Evolutionary conservation across 1,140 invertebrate species (phyloP).

Genomic region (Anoplophora glabripennis): DNA sequence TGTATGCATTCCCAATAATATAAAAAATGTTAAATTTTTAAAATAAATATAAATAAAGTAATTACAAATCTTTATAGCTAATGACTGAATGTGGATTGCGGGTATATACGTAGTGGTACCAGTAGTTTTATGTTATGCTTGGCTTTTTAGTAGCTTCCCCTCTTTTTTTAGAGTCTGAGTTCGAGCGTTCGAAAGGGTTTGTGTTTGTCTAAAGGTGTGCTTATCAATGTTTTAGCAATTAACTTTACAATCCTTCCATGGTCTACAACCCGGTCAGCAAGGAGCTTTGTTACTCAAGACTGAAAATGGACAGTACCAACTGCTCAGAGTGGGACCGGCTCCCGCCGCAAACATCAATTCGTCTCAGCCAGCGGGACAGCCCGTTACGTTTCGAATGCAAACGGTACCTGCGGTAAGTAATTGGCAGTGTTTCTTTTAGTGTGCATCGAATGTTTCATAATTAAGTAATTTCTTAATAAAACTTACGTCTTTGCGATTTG

Average conservation of each 20-base stretch:
- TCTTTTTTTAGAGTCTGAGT: conserved; percentile 11
- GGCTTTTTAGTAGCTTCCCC: not conserved
- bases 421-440: not conserved
- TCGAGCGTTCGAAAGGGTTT: not conserved
- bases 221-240: conserved; percentile 55
- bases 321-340: conserved; percentile 81
- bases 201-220: conserved; percentile 30
- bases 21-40: no score
- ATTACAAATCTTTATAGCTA: no score
- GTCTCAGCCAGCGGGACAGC: conserved; percentile 50
- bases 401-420: conserved; percentile 57
- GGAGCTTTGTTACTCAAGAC: conserved; percentile 88
- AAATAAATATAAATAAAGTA: no score
- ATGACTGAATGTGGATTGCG: no score
- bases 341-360: conserved; percentile 59
- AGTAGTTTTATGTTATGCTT: no score
- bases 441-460: not conserved
- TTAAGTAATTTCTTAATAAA: not conserved
- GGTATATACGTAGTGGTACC: no score
- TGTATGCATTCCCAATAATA: no score
- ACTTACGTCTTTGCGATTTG: no score
- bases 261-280: conserved; percentile 76
- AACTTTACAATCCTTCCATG: conserved; percentile 80
- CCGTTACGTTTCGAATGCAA: conserved; percentile 55
- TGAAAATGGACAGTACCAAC: conserved; percentile 91